Evolutionary conservation across 2,113 vertebrate species (phyloP), one percentile per base, ranked within the genome.

Genomic region (Ophiodon elongatus): DNA sequence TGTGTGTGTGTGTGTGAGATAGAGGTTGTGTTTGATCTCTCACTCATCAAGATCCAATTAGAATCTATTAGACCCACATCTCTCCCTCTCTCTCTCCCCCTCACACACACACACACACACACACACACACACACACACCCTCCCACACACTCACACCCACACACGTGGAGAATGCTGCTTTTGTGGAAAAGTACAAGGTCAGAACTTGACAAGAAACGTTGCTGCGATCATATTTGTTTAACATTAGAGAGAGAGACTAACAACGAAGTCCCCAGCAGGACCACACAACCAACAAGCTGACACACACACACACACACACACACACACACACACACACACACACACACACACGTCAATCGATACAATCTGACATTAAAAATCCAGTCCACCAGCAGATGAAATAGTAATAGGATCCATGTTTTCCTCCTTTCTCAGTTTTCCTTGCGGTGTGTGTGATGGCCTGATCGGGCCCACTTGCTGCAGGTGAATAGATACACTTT

Each of bases 181-280:
- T 59, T 79, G 60, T 84, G 39, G 15, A 65, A 80, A 31, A 75
- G 62, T 59, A 71, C 72, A 71, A 72, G 77, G n/a, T 82, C 77
- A 88, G 62, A 76, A 57, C 41, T 50, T 59, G 8, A 68, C 27
- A 29, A 64, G 52, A 74, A 57, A 75, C 1, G 41, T 33, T 1
- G 3, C 33, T 64, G 60, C 77, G 63, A 80, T 80, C 67, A 37
- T 68, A 76, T 81, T 66, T 82, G 29, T 56, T 21, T 79, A 50
- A 75, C 57, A 47, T n/a, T 29, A 56, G 43, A 27, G 19, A 66
- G 21, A 41, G 47, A 76, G 8, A 33, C 50, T 8, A 93, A 87
- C 87, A 91, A 83, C 88, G 85, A 93, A 86, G 91, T 91, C 88
- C 78, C 88, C 90, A 88, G 85, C 70, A 33, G 71, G 15, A 35